phyloP scores from a whole-genome alignment of 2,113 vertebrate species.

The Melanerpes formicivorus region DNA sequence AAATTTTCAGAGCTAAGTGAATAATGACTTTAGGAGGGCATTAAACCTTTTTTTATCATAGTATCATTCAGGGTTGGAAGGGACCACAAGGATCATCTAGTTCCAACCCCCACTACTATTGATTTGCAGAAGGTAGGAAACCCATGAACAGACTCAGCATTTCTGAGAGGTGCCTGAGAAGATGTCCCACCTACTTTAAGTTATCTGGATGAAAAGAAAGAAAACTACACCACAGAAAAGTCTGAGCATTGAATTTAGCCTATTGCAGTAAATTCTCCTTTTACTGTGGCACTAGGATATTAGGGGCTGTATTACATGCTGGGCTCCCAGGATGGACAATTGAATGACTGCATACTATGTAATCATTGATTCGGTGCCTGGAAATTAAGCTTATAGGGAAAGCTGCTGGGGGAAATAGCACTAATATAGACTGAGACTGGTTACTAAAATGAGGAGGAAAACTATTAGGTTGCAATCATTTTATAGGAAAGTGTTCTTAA shows the following conservation, averaged over 20 bases:
- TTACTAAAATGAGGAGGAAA: constrained; percentile 51
- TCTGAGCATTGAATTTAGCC: background rate
- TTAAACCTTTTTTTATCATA: background rate
- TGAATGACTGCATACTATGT: background rate
- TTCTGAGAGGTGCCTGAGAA: background rate
- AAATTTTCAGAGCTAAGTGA: background rate
- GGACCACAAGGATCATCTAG: too few relatives aligned
- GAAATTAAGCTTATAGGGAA: constrained; percentile 28
- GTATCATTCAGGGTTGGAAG: too few relatives aligned
- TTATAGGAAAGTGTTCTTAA: constrained; percentile 64
- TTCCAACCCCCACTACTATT: background rate
- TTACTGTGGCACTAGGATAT: background rate
- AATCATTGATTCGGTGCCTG: background rate
- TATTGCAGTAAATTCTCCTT: background rate
- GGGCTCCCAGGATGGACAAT: background rate
- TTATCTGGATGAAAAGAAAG: background rate
- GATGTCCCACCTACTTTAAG: background rate
- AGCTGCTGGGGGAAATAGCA: constrained; percentile 34
- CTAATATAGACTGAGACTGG: constrained; percentile 41
- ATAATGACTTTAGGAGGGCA: background rate
- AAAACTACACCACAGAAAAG: background rate
- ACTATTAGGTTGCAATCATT: constrained; percentile 68
- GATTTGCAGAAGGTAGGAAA: background rate
- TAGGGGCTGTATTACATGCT: background rate
- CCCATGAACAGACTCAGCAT: background rate